These are phyloP conservation scores for Cryptoprocta ferox DNA, from an alignment of 2,797 vertebrate genomes.

Conservation along the genomic window DNA sequence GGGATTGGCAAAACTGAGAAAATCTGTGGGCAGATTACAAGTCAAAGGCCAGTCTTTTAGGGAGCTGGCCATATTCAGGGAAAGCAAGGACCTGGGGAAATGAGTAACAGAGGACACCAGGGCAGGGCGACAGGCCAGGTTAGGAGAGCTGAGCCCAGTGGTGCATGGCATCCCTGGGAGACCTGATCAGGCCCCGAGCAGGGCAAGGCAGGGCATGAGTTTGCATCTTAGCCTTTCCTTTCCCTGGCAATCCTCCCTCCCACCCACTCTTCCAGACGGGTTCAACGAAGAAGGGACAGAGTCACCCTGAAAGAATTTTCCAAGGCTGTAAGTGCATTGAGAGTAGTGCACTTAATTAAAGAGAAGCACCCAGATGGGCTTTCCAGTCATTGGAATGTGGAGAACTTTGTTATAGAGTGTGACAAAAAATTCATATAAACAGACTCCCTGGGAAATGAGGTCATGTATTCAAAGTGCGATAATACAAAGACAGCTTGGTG, in stretches of 20 bases:
- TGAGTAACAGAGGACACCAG: neutral
- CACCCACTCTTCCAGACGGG: neutral
- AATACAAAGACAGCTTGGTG: neutral
- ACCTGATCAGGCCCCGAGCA: neutral
- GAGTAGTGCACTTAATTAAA: neutral
- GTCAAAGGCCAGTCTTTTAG: neutral
- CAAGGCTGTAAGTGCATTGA: neutral
- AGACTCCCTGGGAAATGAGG: conserved; percentile 16
- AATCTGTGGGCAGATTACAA: neutral
- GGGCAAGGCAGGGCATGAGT: neutral
- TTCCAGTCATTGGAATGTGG: neutral
- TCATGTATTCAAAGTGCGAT: neutral
- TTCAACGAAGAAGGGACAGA: neutral
- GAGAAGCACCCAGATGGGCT: neutral
- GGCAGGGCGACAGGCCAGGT: accelerated
- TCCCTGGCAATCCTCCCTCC: neutral
- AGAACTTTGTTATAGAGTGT: neutral
- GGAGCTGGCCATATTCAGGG: neutral
- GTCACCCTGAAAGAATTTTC: conserved; percentile 17
- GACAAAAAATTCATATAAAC: neutral
- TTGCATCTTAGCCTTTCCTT: neutral
- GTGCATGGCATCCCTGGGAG: accelerated
- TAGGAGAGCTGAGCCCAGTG: too few species aligned
- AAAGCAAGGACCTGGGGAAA: neutral
- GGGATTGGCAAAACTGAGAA: neutral